These are phyloP conservation scores for Gymnothorax javanicus DNA, from an alignment of 2,797 vertebrate genomes.

Conservation along the genomic window DNA sequence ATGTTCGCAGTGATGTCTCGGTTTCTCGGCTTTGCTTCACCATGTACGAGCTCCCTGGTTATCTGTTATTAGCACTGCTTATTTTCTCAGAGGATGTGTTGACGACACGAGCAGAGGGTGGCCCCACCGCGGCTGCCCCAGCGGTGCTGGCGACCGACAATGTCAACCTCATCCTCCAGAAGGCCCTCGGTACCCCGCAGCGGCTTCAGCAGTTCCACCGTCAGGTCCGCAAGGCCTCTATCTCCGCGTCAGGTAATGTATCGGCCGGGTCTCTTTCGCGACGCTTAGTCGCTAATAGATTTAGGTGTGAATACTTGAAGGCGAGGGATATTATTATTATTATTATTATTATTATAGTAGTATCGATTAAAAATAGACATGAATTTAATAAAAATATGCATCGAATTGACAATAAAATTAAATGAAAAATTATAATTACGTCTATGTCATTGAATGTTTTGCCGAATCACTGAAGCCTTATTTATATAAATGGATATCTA, in stretches of 20 bases:
- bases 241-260: background rate
- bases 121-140: constrained; percentile 12
- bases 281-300: too few species aligned
- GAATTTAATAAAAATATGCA: background rate
- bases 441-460: background rate
- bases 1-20: constrained; percentile 36
- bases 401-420: too few species aligned
- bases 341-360: background rate
- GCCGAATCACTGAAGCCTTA: background rate
- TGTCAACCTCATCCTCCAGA: constrained; percentile 8
- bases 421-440: too few species aligned
- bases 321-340: background rate
- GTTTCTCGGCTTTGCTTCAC: constrained; percentile 32
- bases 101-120: constrained; percentile 27
- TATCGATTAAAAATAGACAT: background rate
- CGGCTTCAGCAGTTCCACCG: constrained; percentile 13
- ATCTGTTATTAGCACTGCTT: constrained; percentile 29
- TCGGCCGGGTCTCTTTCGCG: background rate
- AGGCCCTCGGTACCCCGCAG: constrained; percentile 16
- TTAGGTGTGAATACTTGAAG: background rate
- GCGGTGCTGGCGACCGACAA: constrained; percentile 10
- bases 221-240: constrained; percentile 16
- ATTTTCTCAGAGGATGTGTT: constrained; percentile 33
- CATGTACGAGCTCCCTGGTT: constrained; percentile 36
- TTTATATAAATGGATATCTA: background rate